phyloP scores from a whole-genome alignment of 1,140 invertebrate species.

The Bombus sylvicola region DNA sequence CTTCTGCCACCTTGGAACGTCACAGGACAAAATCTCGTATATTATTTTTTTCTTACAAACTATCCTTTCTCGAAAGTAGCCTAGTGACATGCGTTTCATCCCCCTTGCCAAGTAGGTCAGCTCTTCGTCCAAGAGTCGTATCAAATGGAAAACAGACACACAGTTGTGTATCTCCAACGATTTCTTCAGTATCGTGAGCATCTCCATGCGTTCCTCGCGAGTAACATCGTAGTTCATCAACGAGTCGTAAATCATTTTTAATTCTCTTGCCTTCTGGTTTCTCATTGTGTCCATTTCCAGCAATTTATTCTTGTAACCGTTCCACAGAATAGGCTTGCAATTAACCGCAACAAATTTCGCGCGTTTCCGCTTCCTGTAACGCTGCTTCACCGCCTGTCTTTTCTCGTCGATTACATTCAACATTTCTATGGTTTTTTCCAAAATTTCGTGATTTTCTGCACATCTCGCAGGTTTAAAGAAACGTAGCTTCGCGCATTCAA shows the following conservation, averaged over 20 bases:
- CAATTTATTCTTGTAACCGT: constrained; percentile 83
- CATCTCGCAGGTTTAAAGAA: constrained; percentile 85
- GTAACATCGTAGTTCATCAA: constrained; percentile 81
- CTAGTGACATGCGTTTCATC: constrained; percentile 81
- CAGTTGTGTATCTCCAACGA: constrained; percentile 83
- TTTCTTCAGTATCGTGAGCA: constrained; percentile 84
- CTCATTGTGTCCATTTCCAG: constrained; percentile 87
- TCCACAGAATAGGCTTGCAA: constrained; percentile 86
- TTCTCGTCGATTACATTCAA: constrained; percentile 85
- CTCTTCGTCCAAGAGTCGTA: constrained; percentile 85
- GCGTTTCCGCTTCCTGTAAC: constrained; percentile 82
- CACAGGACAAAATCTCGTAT: not conserved
- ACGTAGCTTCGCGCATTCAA: constrained; percentile 83
- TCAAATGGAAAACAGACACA: constrained; percentile 83
- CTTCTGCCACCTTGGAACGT: not conserved
- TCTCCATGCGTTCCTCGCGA: constrained; percentile 83
- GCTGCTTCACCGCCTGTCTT: constrained; percentile 83
- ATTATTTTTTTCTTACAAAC: constrained; percentile 64
- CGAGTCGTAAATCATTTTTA: constrained; percentile 84
- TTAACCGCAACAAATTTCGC: constrained; percentile 85
- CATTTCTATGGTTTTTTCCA: constrained; percentile 87
- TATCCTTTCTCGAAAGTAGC: constrained; percentile 84
- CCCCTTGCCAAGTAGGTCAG: constrained; percentile 83
- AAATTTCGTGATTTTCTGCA: constrained; percentile 84
- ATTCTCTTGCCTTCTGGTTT: constrained; percentile 86